phyloP scores from a whole-genome alignment of 1,140 invertebrate species.

The Diuraphis noxia region DNA sequence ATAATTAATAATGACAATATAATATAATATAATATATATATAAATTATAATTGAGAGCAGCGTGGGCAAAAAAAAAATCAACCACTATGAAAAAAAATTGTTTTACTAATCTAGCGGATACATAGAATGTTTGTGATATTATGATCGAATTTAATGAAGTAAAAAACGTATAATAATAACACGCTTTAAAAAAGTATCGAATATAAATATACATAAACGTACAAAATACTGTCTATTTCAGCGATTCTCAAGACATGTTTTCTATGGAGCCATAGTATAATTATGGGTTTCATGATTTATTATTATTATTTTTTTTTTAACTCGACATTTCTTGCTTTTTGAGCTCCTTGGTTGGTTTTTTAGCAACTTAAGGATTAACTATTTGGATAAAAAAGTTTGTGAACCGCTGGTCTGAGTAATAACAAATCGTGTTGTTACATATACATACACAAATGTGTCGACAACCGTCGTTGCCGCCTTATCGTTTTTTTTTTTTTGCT shows the following conservation, averaged over 20 bases:
- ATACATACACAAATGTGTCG: background rate
- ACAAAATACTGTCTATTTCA: background rate
- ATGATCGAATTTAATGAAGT: background rate
- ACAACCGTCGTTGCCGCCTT: background rate
- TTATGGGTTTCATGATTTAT: background rate
- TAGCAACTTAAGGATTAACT: background rate
- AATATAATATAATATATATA: background rate
- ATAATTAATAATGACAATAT: conserved; percentile 8
- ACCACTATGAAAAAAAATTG: background rate
- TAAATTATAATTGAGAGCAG: too few relatives aligned
- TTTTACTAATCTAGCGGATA: background rate
- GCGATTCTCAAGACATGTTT: background rate
- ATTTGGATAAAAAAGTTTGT: background rate
- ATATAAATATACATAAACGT: background rate
- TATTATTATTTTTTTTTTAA: background rate
- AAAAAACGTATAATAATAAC: background rate
- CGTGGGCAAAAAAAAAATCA: background rate
- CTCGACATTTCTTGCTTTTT: background rate
- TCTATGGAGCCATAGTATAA: background rate
- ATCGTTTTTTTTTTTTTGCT: background rate
- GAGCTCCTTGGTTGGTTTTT: background rate
- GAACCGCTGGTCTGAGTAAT: background rate
- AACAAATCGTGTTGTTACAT: background rate
- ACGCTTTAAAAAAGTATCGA: background rate
- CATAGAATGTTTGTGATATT: too few relatives aligned